These are phyloP conservation scores for Zophobas morio DNA, from an alignment of 1,140 invertebrate genomes.

Conservation along the genomic window DNA sequence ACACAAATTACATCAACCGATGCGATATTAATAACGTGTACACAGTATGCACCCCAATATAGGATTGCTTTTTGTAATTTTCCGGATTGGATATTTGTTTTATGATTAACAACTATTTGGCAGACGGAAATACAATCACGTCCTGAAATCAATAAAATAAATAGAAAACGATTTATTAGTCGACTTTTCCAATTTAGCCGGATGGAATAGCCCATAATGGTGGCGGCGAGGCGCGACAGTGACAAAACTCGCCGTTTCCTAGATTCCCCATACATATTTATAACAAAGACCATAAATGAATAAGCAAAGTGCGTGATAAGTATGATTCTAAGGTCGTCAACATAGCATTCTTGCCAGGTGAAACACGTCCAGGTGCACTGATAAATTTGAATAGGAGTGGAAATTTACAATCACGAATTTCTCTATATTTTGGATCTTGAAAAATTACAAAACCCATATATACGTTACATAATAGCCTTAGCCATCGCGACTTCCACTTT, in stretches of 20 bases:
- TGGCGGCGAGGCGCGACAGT: slow-evolving; percentile 6
- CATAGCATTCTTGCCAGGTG: no score
- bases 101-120: neutral
- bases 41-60: slow-evolving; percentile 22
- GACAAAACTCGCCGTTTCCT: slow-evolving; percentile 18
- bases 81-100: slow-evolving; percentile 13
- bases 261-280: slow-evolving; percentile 4
- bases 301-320: no score
- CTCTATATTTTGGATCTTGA: no score
- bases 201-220: neutral
- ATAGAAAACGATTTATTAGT: slow-evolving; percentile 17
- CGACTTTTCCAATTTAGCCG: slow-evolving; percentile 5
- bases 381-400: no score
- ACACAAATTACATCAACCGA: slow-evolving; percentile 26
- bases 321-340: no score
- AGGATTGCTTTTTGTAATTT: slow-evolving; percentile 3
- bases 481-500: no score
- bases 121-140: neutral
- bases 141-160: slow-evolving; percentile 17
- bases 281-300: no score
- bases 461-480: no score
- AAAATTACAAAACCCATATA: no score
- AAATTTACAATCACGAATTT: no score
- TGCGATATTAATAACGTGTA: slow-evolving; percentile 34
- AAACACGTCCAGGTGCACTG: no score